Conservation (phyloP, 1,140 invertebrate species). For the Hetaerina americana region DNA sequence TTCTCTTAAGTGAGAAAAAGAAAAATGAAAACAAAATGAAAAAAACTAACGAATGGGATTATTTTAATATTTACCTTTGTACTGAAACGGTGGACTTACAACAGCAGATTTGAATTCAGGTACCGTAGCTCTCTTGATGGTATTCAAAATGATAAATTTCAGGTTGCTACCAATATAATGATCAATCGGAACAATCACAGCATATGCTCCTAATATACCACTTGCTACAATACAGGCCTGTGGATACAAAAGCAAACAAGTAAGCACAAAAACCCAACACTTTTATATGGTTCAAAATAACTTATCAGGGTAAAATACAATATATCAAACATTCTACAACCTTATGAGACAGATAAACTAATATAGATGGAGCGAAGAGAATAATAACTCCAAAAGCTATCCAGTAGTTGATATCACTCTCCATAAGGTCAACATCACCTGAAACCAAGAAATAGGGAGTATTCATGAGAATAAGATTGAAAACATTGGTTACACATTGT, state of each 20-base stretch:
- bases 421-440: slow-evolving; percentile 40
- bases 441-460: slow-evolving; percentile 23
- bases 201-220: slow-evolving; percentile 46
- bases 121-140: slow-evolving; percentile 41
- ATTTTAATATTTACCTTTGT: slow-evolving; percentile 40
- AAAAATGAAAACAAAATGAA: too few species aligned
- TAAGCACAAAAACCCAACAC: too few species aligned
- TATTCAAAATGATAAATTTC: slow-evolving; percentile 56
- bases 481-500: slow-evolving; percentile 12
- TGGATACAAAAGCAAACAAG: slow-evolving; percentile 9
- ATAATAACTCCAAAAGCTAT: slow-evolving; percentile 38
- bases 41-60: too few species aligned
- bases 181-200: slow-evolving; percentile 44
- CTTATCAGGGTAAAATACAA: too few species aligned
- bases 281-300: too few species aligned
- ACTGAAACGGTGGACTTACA: slow-evolving; percentile 44
- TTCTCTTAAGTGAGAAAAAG: too few species aligned
- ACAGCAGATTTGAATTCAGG: slow-evolving; percentile 42
- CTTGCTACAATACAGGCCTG: slow-evolving; percentile 46
- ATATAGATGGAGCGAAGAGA: too few species aligned
- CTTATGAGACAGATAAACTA: too few species aligned
- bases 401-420: slow-evolving; percentile 46
- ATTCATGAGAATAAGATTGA: too few species aligned
- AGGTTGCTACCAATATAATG: slow-evolving; percentile 47
- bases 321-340: too few species aligned